These are phyloP conservation scores for Actinia equina DNA, from an alignment of 64 coral and sea anemone genomes.

Conservation along the genomic window DNA sequence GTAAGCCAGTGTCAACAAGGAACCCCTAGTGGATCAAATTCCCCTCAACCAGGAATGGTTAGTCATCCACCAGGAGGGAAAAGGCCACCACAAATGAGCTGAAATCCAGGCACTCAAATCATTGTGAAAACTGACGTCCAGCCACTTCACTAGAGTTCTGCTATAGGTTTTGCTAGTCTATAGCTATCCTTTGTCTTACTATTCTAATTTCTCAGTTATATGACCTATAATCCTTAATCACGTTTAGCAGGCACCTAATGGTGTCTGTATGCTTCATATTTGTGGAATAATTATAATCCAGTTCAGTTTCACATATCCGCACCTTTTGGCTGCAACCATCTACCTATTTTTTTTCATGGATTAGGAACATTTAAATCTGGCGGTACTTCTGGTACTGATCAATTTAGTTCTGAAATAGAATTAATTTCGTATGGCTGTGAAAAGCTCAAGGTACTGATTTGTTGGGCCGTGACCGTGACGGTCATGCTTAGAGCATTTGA, in stretches of 20 bases:
- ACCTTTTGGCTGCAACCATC: not conserved
- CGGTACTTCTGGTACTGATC: not conserved
- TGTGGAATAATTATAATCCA: not conserved
- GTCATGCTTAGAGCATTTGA: too few relatives aligned
- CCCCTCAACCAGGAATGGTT: not conserved
- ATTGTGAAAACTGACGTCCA: not conserved
- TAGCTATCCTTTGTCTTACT: not conserved
- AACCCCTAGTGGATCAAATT: not conserved
- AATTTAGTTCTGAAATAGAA: not conserved
- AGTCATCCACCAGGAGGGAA: conserved; percentile 1
- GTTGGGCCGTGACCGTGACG: too few relatives aligned
- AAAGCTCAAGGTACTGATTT: too few relatives aligned
- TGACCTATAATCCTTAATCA: not conserved
- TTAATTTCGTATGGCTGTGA: too few relatives aligned
- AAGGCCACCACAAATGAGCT: conserved; percentile 26
- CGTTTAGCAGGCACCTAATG: not conserved
- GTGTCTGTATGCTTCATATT: not conserved
- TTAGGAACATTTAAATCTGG: not conserved
- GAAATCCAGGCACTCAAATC: conserved; percentile 16
- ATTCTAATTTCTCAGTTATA: not conserved
- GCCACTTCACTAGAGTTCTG: conserved; percentile 1
- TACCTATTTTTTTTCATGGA: not conserved
- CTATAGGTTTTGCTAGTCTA: not conserved
- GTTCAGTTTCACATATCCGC: not conserved
- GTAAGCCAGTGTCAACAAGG: conserved; percentile 27